Base-by-base conservation (phyloP, 2,888 invertebrate genomes). In the Phyllotreta striolata region DNA sequence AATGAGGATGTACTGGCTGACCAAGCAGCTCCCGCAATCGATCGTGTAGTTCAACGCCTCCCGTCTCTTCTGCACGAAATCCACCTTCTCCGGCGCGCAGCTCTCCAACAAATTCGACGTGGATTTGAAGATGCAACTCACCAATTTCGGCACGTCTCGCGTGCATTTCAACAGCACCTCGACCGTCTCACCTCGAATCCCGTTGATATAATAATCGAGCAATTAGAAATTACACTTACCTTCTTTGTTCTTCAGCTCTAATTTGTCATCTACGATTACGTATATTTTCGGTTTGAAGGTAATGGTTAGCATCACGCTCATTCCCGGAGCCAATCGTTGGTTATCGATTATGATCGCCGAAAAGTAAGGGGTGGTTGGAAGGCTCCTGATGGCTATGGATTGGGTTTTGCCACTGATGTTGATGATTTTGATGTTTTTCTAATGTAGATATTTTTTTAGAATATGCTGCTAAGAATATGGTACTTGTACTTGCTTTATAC, bases 1-100 rank as follows among this genome's bases (percentile, higher is more conserved):
- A 1, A 80, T 56, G 3, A 74, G 64, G 8, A 77, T 65, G 52
- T 75, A 68, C 63, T 80, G 78, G 1, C 83, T 82, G 1, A 83
- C 68, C 13, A 84, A 79, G 69, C 80, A 80, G 49, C 76, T 74
- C 2, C 80, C 80, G 69, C 82, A 83, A 54, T 84, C 82, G n/a
- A 83, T 78, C 12, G 76, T 77, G 5, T 74, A 73, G 66, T 81
- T 80, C 34, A 80, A 59, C 8, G 78, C 79, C 46, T 68, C 62
- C 10, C 72, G 66, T 60, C 78, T 59, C 13, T 62, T 59, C 37
- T 68, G 52, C 9, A 62, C 54, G 63, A 74, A 75, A 12, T 46
- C 46, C 8, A 43, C 56, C 10, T 37, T 66, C 8, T 65, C 70
- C 7, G 66, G 70, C 6, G 39, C 41, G 7, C 56, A 34, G 8